Evolutionary conservation across 2,888 invertebrate genomes (phyloP).

Genomic region (Machimus atricapillus): DNA sequence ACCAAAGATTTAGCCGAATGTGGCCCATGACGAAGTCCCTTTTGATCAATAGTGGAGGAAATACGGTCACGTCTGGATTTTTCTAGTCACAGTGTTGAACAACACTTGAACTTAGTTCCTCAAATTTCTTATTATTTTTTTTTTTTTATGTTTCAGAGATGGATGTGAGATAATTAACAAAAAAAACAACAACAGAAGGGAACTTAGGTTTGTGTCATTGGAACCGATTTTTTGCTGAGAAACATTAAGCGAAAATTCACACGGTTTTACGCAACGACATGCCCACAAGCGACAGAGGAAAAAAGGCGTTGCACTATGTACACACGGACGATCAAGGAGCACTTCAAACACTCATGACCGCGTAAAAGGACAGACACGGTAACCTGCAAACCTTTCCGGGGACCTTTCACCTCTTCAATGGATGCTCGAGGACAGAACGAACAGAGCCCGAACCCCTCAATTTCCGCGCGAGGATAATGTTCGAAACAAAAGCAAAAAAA

Average conservation of each 20-base stretch:
- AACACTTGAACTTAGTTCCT: background rate
- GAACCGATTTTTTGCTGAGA: background rate
- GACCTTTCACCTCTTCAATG: background rate
- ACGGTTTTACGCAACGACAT: slow-evolving; percentile 2
- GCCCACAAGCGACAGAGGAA: too few relatives aligned
- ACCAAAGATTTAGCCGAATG: slow-evolving; percentile 55
- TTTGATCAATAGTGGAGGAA: background rate
- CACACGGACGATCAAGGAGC: slow-evolving; percentile 14
- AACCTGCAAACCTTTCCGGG: background rate
- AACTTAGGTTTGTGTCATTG: background rate
- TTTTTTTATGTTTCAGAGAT: background rate
- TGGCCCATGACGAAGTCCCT: slow-evolving; percentile 55
- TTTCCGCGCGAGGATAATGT: background rate
- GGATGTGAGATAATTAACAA: background rate
- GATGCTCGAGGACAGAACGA: background rate
- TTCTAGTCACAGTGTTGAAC: background rate
- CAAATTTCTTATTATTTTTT: background rate
- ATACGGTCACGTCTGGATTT: background rate
- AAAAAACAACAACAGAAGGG: background rate
- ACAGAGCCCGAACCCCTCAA: background rate
- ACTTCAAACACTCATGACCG: background rate
- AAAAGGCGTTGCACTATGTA: background rate
- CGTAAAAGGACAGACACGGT: background rate
- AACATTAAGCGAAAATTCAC: background rate
- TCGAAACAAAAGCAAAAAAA: background rate